Evolutionary conservation across 2,797 vertebrate genomes (phyloP).

Genomic region (Sternotherus odoratus): DNA sequence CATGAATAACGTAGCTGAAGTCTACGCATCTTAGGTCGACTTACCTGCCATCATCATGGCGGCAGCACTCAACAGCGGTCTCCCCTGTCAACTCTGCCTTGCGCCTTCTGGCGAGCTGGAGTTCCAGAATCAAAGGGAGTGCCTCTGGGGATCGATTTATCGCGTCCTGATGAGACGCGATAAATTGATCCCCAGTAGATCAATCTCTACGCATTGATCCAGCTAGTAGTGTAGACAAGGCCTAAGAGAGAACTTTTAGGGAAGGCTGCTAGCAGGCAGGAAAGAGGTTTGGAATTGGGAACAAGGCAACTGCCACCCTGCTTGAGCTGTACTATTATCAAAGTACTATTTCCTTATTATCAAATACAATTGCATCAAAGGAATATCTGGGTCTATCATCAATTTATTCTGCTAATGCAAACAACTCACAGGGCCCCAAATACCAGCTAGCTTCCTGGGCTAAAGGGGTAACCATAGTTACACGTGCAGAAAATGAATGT

Average conservation of each 20-base stretch:
- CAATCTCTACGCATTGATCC: too few relatives aligned
- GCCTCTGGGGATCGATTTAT: too few relatives aligned
- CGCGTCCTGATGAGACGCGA: too few relatives aligned
- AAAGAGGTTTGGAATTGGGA: background rate
- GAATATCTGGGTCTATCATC: background rate
- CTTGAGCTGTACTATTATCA: conserved; percentile 17
- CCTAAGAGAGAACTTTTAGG: background rate
- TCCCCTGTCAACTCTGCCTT: too few relatives aligned
- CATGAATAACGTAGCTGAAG: too few relatives aligned
- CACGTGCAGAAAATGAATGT: background rate
- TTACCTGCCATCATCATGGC: too few relatives aligned
- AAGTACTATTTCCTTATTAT: conserved; percentile 57
- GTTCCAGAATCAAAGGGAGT: too few relatives aligned
- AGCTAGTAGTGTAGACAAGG: too few relatives aligned
- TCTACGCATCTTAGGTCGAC: too few relatives aligned
- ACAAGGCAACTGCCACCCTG: background rate
- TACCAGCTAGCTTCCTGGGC: background rate
- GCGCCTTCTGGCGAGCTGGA: too few relatives aligned
- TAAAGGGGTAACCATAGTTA: background rate
- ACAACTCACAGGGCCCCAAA: background rate
- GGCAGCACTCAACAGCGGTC: too few relatives aligned
- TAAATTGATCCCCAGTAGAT: too few relatives aligned
- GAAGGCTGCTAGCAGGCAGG: background rate
- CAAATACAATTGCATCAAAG: conserved; percentile 14
- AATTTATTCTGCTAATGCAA: conserved; percentile 45